A percentile compares a stretch with the other conserved stretches of the same genome.
Conservation (phyloP, 2,888 invertebrate genomes). For the Heliconius sara region DNA sequence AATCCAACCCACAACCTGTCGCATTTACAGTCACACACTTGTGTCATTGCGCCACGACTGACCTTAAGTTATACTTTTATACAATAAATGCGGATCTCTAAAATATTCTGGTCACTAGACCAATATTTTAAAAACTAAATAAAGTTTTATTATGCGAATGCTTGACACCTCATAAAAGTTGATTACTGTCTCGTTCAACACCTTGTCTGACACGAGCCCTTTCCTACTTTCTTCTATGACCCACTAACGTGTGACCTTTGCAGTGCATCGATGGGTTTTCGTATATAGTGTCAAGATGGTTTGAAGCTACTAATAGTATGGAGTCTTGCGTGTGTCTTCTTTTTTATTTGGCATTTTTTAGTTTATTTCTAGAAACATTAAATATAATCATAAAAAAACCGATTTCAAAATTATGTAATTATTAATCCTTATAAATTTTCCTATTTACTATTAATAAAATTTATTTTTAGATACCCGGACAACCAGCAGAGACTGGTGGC, state of each 20-base stretch:
- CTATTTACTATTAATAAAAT: no score
- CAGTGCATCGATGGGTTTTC: conserved; percentile 32
- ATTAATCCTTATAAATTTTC: no score
- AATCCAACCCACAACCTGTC: no score
- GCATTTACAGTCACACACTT: no score
- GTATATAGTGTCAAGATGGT: background rate
- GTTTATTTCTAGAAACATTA: background rate
- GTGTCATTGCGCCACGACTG: no score
- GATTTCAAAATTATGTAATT: no score
- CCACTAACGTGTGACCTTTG: conserved; percentile 52
- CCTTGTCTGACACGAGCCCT: conserved; percentile 45
- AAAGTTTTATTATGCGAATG: conserved; percentile 28
- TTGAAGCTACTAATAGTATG: background rate
- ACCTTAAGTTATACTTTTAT: background rate
- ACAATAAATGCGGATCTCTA: background rate
- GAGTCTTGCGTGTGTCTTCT: no score
- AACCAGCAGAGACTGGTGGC: no score
- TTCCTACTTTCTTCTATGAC: conserved; percentile 54
- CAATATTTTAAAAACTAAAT: conserved; percentile 9
- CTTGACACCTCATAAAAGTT: conserved; percentile 39
- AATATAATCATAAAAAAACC: no score
- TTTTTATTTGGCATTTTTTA: background rate
- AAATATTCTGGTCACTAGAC: background rate
- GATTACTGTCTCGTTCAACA: conserved; percentile 27
- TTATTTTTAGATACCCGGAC: no score